Evolutionary conservation across 2,888 invertebrate species (phyloP).

Genomic region (Parelbella ahira): DNA sequence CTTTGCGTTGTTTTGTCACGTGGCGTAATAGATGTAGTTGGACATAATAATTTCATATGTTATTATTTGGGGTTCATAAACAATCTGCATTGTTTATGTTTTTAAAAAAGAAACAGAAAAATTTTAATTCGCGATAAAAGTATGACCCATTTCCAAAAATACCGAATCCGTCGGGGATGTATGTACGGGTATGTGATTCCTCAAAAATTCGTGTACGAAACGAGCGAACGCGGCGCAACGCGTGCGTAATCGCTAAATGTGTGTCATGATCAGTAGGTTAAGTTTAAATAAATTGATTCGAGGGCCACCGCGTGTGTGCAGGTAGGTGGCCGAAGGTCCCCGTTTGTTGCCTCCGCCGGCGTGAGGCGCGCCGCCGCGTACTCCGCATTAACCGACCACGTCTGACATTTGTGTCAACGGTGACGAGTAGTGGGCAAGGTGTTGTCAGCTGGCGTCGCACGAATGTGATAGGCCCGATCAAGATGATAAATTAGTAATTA

Average conservation of each 20-base stretch:
- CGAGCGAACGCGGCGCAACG: constrained; percentile 52
- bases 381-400: constrained; percentile 6
- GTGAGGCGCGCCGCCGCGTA: constrained; percentile 2
- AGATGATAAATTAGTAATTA: too few species aligned
- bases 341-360: constrained; percentile 9
- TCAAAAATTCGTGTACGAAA: constrained; percentile 44
- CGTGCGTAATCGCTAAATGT: constrained; percentile 70
- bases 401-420: constrained; percentile 14
- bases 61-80: too few species aligned
- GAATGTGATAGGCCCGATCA: constrained; percentile 2
- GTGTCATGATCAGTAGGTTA: constrained; percentile 80
- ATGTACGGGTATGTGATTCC: constrained; percentile 35
- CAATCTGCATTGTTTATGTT: too few species aligned
- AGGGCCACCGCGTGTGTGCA: constrained; percentile 48
- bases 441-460: background rate
- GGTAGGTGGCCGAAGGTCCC: constrained; percentile 46
- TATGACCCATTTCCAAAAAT: constrained; percentile 36
- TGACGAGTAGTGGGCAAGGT: background rate
- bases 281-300: constrained; percentile 73
- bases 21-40: too few species aligned
- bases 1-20: too few species aligned
- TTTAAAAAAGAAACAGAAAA: too few species aligned
- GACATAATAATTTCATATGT: too few species aligned
- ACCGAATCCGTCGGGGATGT: constrained; percentile 5
- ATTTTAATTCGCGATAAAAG: too few species aligned